Base-by-base conservation (phyloP, 2,888 invertebrate species). In the Leptinotarsa juncta region DNA sequence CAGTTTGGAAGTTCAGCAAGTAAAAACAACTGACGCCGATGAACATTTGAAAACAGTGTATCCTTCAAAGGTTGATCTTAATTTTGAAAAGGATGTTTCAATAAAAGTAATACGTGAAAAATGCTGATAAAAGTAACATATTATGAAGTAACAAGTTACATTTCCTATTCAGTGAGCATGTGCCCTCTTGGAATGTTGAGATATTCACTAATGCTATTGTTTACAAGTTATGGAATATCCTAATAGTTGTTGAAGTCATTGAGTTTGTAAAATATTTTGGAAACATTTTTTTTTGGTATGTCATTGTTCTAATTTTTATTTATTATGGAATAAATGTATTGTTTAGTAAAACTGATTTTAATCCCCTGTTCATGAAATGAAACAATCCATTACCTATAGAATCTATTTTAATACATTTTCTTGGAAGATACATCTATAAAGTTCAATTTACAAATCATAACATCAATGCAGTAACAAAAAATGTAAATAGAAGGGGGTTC, bases 1-100 rank as follows among this genome's bases (percentile, higher is more conserved):
- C 20, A 81, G 85, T 68, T 82, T 91, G 71, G 81, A 86, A 16
- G 88, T 94, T 1, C 90, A 92, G 80, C 93, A 95, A 90, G 92
- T 95, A 0, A 93, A 92, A 87, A 90, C 94, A 4, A 91, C 93
- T 0, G 94, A 95, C 77, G 87, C 91, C 0, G 91, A 91, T 80
- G 86, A 94, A 12, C 92, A 92, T 78, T 87, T 95, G 79, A 94
- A 93, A 84, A 91, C 91, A n/a, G 91, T 95, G 3, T 96, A 94
- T 86, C 96, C 96, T 0, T 94, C 95, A 0, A 90, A 94, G 80
- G 91, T 91, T 1, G 96, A 96, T 72, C 77, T 84, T 18, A 79
- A 75, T 71, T 84, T 81, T 75, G 81, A 80, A 10, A 75, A 77
- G 51, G 70, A 67, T 50, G 73, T 76, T 15, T 62, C 77, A 48